Evolutionary conservation across 2,888 invertebrate species (phyloP).

Genomic region (Drosophila prolongata): DNA sequence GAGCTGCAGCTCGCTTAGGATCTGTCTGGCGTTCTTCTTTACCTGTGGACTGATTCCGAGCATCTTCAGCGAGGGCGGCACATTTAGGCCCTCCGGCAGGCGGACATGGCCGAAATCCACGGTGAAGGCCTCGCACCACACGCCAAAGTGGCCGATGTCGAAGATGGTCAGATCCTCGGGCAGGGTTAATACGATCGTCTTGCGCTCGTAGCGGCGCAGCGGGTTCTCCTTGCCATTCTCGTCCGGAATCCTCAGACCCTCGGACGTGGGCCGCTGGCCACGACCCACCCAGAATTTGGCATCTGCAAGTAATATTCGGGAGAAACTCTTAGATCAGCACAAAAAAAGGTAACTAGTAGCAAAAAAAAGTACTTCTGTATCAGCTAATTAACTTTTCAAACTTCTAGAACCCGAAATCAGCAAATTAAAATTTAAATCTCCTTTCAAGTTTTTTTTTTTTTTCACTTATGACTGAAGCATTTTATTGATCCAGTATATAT

Average conservation of each 20-base stretch:
- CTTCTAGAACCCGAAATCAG: background rate
- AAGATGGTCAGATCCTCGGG: slow-evolving; percentile 95
- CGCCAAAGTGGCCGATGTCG: slow-evolving; percentile 96
- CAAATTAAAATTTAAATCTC: too few relatives aligned
- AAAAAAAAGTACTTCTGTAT: background rate
- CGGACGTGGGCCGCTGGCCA: slow-evolving; percentile 91
- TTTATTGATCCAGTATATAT: slow-evolving; percentile 4
- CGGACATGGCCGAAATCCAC: slow-evolving; percentile 95
- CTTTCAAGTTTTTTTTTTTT: background rate
- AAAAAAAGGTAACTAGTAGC: too few relatives aligned
- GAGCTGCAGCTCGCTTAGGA: slow-evolving; percentile 80
- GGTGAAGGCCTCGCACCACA: slow-evolving; percentile 97
- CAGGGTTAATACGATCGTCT: slow-evolving; percentile 94
- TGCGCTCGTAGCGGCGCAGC: slow-evolving; percentile 91
- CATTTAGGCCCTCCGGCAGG: slow-evolving; percentile 90
- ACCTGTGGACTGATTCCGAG: slow-evolving; percentile 97
- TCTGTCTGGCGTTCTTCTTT: slow-evolving; percentile 84
- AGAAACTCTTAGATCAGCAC: too few relatives aligned
- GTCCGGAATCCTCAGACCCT: slow-evolving; percentile 94
- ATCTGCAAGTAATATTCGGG: slow-evolving; percentile 86
- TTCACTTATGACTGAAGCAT: background rate
- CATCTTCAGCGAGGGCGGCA: slow-evolving; percentile 96
- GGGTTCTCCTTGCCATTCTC: slow-evolving; percentile 95
- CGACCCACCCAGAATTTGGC: slow-evolving; percentile 97
- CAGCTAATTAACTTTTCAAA: background rate